Evolutionary conservation across 2,113 vertebrate genomes (phyloP).

Genomic region (Mystacornis crossleyi): DNA sequence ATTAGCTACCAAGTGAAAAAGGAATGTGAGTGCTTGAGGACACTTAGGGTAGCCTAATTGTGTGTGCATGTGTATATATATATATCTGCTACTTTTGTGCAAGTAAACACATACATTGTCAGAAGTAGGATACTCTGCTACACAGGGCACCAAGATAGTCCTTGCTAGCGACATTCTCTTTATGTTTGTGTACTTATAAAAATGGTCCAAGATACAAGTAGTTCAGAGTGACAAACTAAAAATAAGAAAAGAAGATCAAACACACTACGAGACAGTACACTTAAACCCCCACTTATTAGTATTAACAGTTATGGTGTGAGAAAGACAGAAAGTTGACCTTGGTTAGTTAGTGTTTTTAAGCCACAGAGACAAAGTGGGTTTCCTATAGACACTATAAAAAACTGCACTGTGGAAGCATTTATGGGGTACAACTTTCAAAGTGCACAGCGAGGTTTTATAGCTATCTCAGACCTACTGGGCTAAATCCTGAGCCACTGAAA

Average conservation of each 20-base stretch:
- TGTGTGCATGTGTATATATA: neutral
- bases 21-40: neutral
- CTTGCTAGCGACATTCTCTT: neutral
- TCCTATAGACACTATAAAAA: slow-evolving; percentile 35
- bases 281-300: neutral
- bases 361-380: neutral
- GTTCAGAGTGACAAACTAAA: neutral
- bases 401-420: neutral
- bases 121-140: neutral
- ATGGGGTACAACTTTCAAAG: neutral
- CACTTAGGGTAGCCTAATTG: neutral
- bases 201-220: neutral
- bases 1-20: neutral
- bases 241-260: neutral
- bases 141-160: neutral
- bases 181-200: neutral
- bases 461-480: neutral
- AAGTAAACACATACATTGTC: neutral
- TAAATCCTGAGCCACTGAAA: slow-evolving; percentile 25
- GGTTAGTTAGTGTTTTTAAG: neutral
- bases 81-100: neutral
- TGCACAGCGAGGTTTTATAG: slow-evolving; percentile 27
- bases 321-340: neutral
- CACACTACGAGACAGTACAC: neutral
- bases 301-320: slow-evolving; percentile 5